Evolutionary conservation across 2,797 vertebrate species (phyloP).

Genomic region (Oophaga sylvatica): DNA sequence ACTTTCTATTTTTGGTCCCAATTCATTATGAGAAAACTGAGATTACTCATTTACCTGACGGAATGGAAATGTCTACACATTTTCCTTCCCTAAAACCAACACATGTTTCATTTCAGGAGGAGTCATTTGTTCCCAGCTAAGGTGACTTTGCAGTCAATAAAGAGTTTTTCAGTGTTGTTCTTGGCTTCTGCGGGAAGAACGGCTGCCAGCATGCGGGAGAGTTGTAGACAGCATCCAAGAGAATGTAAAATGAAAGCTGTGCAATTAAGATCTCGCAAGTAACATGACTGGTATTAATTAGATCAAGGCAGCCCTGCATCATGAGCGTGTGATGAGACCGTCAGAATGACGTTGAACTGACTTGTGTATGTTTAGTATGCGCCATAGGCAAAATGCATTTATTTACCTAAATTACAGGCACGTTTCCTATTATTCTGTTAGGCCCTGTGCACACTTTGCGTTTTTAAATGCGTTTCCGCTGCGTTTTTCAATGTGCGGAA

Average conservation of each 20-base stretch:
- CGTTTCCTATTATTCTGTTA: conserved; percentile 4
- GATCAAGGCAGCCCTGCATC: not conserved
- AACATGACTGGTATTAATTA: conserved; percentile 55
- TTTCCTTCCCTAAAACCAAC: conserved; percentile 12
- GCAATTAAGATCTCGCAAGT: conserved; percentile 35
- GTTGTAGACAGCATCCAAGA: conserved; percentile 26
- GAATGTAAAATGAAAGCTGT: conserved; percentile 31
- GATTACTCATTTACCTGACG: conserved; percentile 34
- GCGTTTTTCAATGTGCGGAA: too few relatives aligned
- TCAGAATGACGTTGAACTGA: not conserved
- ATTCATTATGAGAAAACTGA: conserved; percentile 19
- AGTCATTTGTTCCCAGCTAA: conserved; percentile 50
- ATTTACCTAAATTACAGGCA: not conserved
- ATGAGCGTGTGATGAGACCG: not conserved
- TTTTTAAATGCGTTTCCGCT: too few relatives aligned
- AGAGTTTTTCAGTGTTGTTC: conserved; percentile 55
- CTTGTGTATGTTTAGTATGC: not conserved
- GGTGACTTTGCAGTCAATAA: conserved; percentile 53
- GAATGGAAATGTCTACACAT: conserved; percentile 39
- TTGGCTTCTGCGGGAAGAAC: conserved; percentile 49
- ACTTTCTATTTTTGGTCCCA: conserved; percentile 26
- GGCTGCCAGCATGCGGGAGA: conserved; percentile 48
- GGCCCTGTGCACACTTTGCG: too few relatives aligned
- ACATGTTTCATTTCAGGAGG: conserved; percentile 40
- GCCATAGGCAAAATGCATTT: not conserved